Base-by-base conservation (phyloP, 2,888 invertebrate species). In the Zhengitettix transpicula region DNA sequence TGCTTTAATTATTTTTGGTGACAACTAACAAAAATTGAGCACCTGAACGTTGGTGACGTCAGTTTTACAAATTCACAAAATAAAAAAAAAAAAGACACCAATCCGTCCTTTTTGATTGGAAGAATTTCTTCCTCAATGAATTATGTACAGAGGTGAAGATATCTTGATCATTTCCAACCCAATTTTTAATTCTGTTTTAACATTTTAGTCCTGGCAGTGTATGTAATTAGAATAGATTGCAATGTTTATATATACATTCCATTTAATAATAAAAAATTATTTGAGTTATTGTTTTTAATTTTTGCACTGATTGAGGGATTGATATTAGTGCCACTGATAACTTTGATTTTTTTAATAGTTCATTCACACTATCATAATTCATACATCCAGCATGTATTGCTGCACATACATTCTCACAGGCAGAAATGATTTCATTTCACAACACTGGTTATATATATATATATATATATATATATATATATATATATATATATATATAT, bases 1-100 rank as follows among this genome's bases (percentile, higher is more conserved):
- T 42, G 52, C 41, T 58, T 47, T n/a, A 60, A 2, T 59, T 59
- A 55, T 58, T 59, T 58, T 58, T 61, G 63, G 60, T 62, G 62
- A 65, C 63, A 63, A 65, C 64, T 65, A 65, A 64, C 60, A 58
- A 64, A 64, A 65, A 65, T 65, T 65, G 65, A 65, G 65, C 65
- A 64, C 65, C 65, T 65, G 63, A 64, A 61, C 62, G 64, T 62
- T 64, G 56, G 62, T 61, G 63, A 64, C 62, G 62, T 61, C 64
- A 63, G 62, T 62, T 61, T 62, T 60, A 61, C 56, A 58, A 61
- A 52, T 60, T 62, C 61, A 61, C 58, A 59, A 64, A 61, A 60
- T 60, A 51, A 58, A 55, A 61, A 64, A 61, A 61, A 57, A 47
- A 61, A 60, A 53, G 61, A 58, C 62, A 62, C 56, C 55, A 59